Percentiles rank a stretch among this genome's conserved stretches.
Conservation (phyloP, 2,113 vertebrate genomes). For the Rafetus swinhoei region DNA sequence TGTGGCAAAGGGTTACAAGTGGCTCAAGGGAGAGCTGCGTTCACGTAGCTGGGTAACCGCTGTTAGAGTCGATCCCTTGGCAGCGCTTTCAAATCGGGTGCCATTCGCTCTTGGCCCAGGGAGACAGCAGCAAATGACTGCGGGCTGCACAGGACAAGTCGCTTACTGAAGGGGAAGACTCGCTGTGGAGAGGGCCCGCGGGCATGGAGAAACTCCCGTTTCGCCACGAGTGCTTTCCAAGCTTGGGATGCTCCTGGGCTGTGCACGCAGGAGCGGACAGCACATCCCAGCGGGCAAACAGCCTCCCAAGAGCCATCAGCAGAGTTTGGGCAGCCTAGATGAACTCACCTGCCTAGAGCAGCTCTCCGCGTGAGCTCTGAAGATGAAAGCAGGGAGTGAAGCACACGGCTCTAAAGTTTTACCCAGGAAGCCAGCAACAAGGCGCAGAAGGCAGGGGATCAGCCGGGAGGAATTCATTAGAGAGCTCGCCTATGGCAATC, state of each 20-base stretch:
- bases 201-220: not conserved
- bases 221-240: not conserved
- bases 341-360: not conserved
- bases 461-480: not conserved
- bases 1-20: not conserved
- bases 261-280: not conserved
- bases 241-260: not conserved
- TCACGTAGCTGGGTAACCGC: not conserved
- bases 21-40: not conserved
- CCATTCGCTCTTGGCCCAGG: not conserved
- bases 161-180: not conserved
- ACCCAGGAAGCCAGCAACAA: not conserved
- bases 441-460: not conserved
- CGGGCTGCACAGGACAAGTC: not conserved
- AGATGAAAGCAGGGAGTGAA: not conserved
- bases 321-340: not conserved
- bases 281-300: not conserved
- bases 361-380: not conserved
- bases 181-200: not conserved
- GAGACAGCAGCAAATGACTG: not conserved
- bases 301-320: not conserved
- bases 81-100: not conserved
- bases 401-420: not conserved
- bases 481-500: rapidly evolving
- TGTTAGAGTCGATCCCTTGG: not conserved